A percentile compares a stretch with the other conserved stretches of the same genome.
Conservation (phyloP, 2,888 invertebrate genomes). For the Macrosoma leucophasiata region DNA sequence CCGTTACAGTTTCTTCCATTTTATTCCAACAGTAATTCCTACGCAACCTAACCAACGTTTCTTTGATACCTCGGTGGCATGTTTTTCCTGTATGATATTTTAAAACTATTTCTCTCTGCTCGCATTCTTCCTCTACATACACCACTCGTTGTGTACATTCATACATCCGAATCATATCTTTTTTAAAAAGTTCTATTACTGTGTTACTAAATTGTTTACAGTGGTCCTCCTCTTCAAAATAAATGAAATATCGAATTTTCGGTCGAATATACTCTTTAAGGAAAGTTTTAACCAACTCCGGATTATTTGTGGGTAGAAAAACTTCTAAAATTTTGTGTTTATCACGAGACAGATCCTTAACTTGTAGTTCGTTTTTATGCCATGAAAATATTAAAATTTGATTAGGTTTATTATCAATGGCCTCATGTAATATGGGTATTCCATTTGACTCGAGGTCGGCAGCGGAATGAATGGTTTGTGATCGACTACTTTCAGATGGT, state of each 20-base stretch:
- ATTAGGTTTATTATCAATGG: constrained; percentile 30
- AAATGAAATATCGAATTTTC: constrained; percentile 27
- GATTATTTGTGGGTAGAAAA: constrained; percentile 24
- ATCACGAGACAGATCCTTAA: constrained; percentile 23
- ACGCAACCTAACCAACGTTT: constrained; percentile 14
- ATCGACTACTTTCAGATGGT: background rate
- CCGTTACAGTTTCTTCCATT: constrained; percentile 16
- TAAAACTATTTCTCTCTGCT: constrained; percentile 8
- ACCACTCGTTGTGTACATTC: too few species aligned
- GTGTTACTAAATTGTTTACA: constrained; percentile 7
- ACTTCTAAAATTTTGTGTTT: constrained; percentile 31
- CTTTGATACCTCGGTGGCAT: constrained; percentile 19
- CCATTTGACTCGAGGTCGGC: constrained; percentile 15
- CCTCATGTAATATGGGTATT: constrained; percentile 30
- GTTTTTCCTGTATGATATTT: constrained; percentile 20
- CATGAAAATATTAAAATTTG: constrained; percentile 30
- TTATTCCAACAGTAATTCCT: constrained; percentile 18
- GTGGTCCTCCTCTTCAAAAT: constrained; percentile 14
- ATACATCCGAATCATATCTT: too few species aligned
- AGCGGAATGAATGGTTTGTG: constrained; percentile 12
- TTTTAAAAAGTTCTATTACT: constrained; percentile 2
- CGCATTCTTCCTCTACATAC: constrained; percentile 17
- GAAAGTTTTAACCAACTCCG: constrained; percentile 25
- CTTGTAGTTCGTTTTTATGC: constrained; percentile 21
- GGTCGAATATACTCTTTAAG: constrained; percentile 26